Evolutionary conservation across 2,888 invertebrate genomes (phyloP).

Genomic region (Steromphala cineraria): DNA sequence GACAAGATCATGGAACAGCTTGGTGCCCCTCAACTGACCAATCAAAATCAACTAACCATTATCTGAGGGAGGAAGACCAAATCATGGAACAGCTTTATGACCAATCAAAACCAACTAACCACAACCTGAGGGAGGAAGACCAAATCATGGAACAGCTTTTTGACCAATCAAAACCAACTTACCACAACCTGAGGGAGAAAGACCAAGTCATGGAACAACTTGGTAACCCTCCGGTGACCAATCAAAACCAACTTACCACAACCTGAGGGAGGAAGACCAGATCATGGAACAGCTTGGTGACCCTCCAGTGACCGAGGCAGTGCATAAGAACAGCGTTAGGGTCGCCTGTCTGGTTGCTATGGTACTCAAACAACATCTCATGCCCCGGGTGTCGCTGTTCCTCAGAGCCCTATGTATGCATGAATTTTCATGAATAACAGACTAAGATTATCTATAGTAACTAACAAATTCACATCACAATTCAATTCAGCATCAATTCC

Average conservation of each 20-base stretch:
- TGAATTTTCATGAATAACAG: neutral
- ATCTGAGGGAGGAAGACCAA: too few species aligned
- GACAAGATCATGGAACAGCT: conserved; percentile 64
- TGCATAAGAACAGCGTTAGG: conserved; percentile 69
- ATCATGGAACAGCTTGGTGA: conserved; percentile 70
- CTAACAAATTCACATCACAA: too few species aligned
- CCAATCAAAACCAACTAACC: conserved; percentile 42
- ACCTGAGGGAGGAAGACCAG: conserved; percentile 64
- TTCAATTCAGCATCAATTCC: too few species aligned
- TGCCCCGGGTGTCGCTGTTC: conserved; percentile 58
- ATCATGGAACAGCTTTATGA: neutral
- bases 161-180: conserved; percentile 58
- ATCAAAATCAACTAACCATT: too few species aligned
- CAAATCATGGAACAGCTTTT: conserved; percentile 68
- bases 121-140: conserved; percentile 64
- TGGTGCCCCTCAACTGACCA: too few species aligned
- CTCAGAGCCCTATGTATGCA: conserved; percentile 11
- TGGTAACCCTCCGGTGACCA: conserved; percentile 70
- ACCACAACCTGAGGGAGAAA: conserved; percentile 67
- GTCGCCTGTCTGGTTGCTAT: conserved; percentile 70
- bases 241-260: conserved; percentile 56
- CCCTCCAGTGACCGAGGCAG: conserved; percentile 69
- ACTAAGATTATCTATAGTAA: too few species aligned
- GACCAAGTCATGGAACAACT: conserved; percentile 67
- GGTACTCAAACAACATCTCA: conserved; percentile 70